Base-by-base conservation (phyloP, 2,888 invertebrate species). In the Auanema sp. region DNA sequence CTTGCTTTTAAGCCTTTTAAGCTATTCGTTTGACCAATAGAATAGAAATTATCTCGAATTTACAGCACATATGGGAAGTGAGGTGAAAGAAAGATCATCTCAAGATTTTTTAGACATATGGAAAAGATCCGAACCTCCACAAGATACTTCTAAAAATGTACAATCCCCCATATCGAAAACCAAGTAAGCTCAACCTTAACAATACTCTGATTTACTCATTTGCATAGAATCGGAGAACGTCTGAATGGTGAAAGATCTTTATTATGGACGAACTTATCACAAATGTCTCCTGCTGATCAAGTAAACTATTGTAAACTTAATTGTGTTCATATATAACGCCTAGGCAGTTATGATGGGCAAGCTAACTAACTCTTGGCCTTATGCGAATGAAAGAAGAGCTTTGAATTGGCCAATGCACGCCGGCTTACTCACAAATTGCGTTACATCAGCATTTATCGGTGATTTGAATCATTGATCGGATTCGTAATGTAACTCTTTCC, bases 391-490 rank as follows among this genome's bases (percentile, higher is more conserved):
- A 57, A 54, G 77, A 56, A 57, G 75, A 14, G 79, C 80, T 8
- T 24, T 80, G 11, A 68, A 71, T n/a, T 76, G 71, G 69, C 79
- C 80, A 14, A 56, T 77, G 41, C 76, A 80, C 55, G 78, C 69
- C 0, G 71, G 71, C 18, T 23, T 75, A 2, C 10, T 79, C 40
- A 60, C 72, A 12, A 73, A 73, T 43, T 72, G 70, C 52, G 24
- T 72, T 24, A 71, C 76, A 18, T 66, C 76, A 1, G 58, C 72
- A 1, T 50, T 72, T 2, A 72, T 79, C 47, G 66, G 78, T 78
- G 24, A 58, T 64, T 62, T 59, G 54, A n/a, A 40, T n/a, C n/a
- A 33, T 57, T 41, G 41, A 16, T 23, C 21, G 14, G 55, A 33
- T 6, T n/a, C 42, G 14, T 23, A 23, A 43, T 3, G 5, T 33